Percentiles rank a stretch among this genome's conserved stretches.
These are phyloP conservation scores for Pica pica DNA, from an alignment of 2,113 vertebrate genomes.

Conservation along the genomic window DNA sequence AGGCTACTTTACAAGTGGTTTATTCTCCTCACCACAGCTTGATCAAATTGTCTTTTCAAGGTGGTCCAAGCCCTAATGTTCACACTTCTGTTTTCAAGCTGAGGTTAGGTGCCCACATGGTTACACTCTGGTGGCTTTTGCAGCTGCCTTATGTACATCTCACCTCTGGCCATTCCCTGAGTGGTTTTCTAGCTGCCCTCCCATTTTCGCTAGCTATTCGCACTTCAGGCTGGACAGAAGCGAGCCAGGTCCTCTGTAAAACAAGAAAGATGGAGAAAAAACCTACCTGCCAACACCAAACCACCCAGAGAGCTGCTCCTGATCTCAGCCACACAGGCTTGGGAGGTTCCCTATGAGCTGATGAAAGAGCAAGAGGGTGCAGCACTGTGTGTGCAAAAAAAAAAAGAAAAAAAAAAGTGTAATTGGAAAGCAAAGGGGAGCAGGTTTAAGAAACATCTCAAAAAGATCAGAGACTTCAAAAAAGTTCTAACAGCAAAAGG, in stretches of 20 bases:
- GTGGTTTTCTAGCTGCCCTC: neutral
- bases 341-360: rapidly evolving
- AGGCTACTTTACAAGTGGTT: neutral
- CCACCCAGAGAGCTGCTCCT: neutral
- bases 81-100: neutral
- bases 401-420: neutral
- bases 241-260: neutral
- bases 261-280: neutral
- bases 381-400: rapidly evolving
- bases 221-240: neutral
- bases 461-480: neutral
- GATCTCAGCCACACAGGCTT: neutral
- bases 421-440: neutral
- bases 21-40: neutral
- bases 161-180: neutral
- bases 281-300: neutral
- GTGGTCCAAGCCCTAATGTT: neutral
- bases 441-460: neutral
- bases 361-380: neutral
- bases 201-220: neutral
- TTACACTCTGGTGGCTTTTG: neutral
- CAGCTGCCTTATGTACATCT: neutral
- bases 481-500: neutral
- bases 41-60: neutral
- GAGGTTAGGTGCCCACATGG: rapidly evolving